Evolutionary conservation across 2,888 invertebrate species (phyloP).

Genomic region (Unio pictorum): DNA sequence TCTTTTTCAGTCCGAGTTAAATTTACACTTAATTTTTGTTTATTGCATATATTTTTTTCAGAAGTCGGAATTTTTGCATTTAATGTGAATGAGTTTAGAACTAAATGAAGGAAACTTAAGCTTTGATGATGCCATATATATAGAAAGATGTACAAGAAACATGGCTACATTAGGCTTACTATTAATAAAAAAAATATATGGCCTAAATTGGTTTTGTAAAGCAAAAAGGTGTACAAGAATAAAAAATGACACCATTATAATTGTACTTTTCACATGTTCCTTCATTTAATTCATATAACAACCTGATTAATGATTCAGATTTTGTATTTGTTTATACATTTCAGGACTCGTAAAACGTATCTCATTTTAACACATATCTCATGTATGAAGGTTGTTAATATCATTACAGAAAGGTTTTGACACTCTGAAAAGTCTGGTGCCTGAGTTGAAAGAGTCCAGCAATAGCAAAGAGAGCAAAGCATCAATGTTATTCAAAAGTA

Average conservation of each 20-base stretch:
- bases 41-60: too few species aligned
- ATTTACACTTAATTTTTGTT: too few species aligned
- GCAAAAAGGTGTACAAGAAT: constrained; percentile 1
- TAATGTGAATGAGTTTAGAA: too few species aligned
- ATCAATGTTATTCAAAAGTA: constrained; percentile 55
- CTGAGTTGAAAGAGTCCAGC: constrained; percentile 34
- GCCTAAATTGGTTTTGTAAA: neutral
- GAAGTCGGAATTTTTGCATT: too few species aligned
- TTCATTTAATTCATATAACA: too few species aligned
- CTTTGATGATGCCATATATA: too few species aligned
- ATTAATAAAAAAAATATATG: neutral
- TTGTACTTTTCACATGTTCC: too few species aligned
- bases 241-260: neutral
- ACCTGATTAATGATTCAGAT: neutral
- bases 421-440: constrained; percentile 46
- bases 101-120: too few species aligned
- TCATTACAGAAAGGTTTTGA: constrained; percentile 59
- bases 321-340: neutral
- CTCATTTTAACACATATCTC: too few species aligned
- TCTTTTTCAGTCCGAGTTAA: too few species aligned
- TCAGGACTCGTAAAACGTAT: neutral
- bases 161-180: neutral
- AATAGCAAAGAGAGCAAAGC: constrained; percentile 54
- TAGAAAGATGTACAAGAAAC: too few species aligned
- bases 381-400: constrained; percentile 2